Evolutionary conservation across 2,888 invertebrate species (phyloP).

Genomic region (Tillus elongatus): DNA sequence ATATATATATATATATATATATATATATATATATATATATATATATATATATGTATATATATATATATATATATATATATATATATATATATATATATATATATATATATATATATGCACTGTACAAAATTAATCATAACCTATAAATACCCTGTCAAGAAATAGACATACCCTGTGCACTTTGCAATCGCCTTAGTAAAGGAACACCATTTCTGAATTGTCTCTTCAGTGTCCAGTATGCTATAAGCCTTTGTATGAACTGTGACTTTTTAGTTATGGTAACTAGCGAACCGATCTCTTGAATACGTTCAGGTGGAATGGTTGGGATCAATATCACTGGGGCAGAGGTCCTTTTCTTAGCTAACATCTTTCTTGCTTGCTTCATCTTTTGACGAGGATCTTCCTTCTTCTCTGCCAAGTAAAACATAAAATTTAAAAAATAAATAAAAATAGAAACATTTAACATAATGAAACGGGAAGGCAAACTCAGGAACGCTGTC

Average conservation of each 20-base stretch:
- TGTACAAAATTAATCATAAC: too few species aligned
- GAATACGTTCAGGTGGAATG: constrained; percentile 78
- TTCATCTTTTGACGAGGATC: constrained; percentile 76
- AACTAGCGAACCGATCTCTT: constrained; percentile 76
- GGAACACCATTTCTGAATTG: constrained; percentile 95
- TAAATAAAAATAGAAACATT: too few species aligned
- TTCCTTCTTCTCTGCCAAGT: constrained; percentile 50
- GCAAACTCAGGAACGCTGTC: too few species aligned
- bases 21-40: too few species aligned
- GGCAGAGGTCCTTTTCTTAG: constrained; percentile 80
- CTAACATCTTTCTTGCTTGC: constrained; percentile 76
- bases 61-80: too few species aligned
- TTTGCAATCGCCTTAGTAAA: constrained; percentile 73
- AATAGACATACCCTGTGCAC: constrained; percentile 43
- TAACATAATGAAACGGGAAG: too few species aligned
- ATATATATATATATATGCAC: too few species aligned
- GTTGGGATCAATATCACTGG: constrained; percentile 92
- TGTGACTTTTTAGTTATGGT: constrained; percentile 65
- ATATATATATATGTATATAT: too few species aligned
- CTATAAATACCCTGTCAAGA: too few species aligned
- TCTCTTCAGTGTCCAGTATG: constrained; percentile 96
- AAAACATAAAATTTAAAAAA: too few species aligned
- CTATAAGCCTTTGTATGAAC: constrained; percentile 80
- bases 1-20: too few species aligned
- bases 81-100: too few species aligned